Conservation (phyloP, 2,888 invertebrate species). For the Ariolimax columbianus region DNA sequence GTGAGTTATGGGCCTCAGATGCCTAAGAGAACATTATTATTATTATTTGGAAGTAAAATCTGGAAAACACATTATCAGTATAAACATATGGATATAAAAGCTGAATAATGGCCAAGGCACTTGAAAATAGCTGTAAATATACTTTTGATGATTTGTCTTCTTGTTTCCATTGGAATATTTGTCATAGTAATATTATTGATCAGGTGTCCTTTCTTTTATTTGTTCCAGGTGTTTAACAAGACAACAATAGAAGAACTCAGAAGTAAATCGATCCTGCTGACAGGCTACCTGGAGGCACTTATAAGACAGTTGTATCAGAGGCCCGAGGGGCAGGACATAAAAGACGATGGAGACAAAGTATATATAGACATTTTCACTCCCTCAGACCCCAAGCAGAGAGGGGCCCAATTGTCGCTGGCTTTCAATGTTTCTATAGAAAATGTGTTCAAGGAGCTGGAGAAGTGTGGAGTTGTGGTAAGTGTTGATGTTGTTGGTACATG, state of each 20-base stretch:
- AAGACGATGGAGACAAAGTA: slow-evolving; percentile 51
- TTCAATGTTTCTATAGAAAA: slow-evolving; percentile 78
- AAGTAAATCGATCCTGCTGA: slow-evolving; percentile 80
- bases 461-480: slow-evolving; percentile 81
- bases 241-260: slow-evolving; percentile 79
- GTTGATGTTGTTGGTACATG: background rate
- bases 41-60: background rate
- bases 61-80: too few species aligned
- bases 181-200: too few species aligned
- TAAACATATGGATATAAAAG: too few species aligned
- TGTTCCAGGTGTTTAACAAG: too few species aligned
- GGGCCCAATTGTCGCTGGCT: slow-evolving; percentile 81
- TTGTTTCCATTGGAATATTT: too few species aligned
- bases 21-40: too few species aligned
- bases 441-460: slow-evolving; percentile 79
- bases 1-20: too few species aligned
- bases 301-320: slow-evolving; percentile 72
- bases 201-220: too few species aligned
- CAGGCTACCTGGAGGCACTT: slow-evolving; percentile 81
- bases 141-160: too few species aligned
- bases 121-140: too few species aligned
- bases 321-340: slow-evolving; percentile 41
- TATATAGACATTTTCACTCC: slow-evolving; percentile 81
- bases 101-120: too few species aligned
- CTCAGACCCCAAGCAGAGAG: slow-evolving; percentile 80